Conservation (phyloP, 2,113 vertebrate genomes). For the Daphoenositta chrysoptera region DNA sequence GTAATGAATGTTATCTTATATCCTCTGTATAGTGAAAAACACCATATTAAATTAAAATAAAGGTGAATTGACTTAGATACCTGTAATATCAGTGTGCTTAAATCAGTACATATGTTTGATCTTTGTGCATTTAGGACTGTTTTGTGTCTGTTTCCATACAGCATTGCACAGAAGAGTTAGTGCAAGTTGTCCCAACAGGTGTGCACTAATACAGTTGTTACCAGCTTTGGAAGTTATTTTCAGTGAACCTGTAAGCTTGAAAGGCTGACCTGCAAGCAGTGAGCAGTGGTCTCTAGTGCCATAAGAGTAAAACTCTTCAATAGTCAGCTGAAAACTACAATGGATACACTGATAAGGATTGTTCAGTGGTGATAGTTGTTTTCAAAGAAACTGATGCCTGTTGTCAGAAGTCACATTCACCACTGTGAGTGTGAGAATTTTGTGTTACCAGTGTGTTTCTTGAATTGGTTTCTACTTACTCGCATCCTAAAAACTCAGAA, state of each 20-base stretch:
- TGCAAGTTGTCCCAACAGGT: not conserved
- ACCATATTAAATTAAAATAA: not conserved
- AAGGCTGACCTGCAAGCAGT: not conserved
- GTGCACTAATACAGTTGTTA: not conserved
- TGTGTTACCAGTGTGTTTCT: not conserved
- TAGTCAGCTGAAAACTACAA: not conserved
- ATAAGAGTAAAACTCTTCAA: not conserved
- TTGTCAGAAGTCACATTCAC: constrained; percentile 9
- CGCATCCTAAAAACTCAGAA: not conserved
- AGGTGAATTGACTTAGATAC: not conserved
- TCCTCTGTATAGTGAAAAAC: not conserved
- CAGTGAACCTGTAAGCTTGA: not conserved
- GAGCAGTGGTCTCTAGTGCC: not conserved
- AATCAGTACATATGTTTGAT: not conserved
- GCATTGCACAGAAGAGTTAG: not conserved
- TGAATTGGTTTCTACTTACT: not conserved
- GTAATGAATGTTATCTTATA: not conserved
- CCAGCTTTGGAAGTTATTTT: not conserved
- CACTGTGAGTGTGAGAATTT: not conserved
- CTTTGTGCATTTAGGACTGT: not conserved
- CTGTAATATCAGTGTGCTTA: not conserved
- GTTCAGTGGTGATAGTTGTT: not conserved
- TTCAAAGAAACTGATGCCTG: not conserved
- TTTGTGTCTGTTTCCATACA: not conserved
- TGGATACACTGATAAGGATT: not conserved